phyloP scores from a whole-genome alignment of 2,797 vertebrate genomes.

The Melanotaenia parkinsoni region DNA sequence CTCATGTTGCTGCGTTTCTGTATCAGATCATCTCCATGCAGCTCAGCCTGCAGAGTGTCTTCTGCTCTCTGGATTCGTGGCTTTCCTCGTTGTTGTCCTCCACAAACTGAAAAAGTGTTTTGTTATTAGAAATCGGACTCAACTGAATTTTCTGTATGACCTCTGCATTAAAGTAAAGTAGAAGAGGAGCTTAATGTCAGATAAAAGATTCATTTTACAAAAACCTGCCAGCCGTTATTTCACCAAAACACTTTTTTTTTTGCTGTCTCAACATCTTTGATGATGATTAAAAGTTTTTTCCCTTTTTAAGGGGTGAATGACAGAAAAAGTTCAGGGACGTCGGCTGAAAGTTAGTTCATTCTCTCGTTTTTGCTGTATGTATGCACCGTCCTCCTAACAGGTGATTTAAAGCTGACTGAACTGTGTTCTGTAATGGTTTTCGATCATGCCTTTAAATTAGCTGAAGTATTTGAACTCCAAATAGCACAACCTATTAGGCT shows the following conservation, averaged over 20 bases:
- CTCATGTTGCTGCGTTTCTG: no score
- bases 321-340: background rate
- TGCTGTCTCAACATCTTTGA: background rate
- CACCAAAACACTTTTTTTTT: background rate
- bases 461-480: background rate
- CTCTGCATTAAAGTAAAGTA: no score
- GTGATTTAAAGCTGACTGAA: constrained; percentile 4
- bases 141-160: no score
- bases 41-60: no score
- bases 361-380: background rate
- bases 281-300: background rate
- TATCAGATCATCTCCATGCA: no score
- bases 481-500: background rate
- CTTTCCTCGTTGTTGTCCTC: no score
- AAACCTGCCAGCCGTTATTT: no score
- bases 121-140: no score
- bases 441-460: constrained; percentile 30
- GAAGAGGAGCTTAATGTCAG: no score
- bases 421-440: constrained; percentile 20
- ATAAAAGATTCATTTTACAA: no score
- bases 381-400: background rate
- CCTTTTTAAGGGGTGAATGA: background rate
- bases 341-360: background rate
- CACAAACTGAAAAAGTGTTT: no score
- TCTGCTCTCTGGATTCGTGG: no score